Evolutionary conservation across 2,888 invertebrate genomes (phyloP), one percentile per base, ranked within the genome.

Genomic region (Cabera pusaria): DNA sequence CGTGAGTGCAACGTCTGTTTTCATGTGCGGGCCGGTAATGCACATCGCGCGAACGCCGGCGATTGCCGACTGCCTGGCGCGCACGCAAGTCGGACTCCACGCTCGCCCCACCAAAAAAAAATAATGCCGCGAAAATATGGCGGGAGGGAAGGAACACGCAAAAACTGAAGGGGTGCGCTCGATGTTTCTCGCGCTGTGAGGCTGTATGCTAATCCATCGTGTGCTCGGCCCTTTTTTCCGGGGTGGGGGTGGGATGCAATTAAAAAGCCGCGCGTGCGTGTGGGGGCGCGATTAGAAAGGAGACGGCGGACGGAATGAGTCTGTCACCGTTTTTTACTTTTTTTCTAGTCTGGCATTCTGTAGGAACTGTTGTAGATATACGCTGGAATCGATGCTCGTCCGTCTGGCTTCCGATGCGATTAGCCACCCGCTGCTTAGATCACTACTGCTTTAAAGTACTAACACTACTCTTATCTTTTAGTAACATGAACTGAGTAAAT

Each of bases 191-290:
- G 66, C 67, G 60, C 63, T 42, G 33, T 67, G 84, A 83, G 82
- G 83, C 82, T 86, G 81, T 86, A 87, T 88, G 87, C 87, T 88
- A 88, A 88, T 88, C 86, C 85, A 76, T 83, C 83, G 81, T 42
- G 31, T 25, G 35, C 41, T 41, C 41, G 41, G 41, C 83, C 84
- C 83, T 85, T 84, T 86, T 84, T 82, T 81, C 84, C 82, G 83
- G 80, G 68, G 70, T 64, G 70, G 72, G 72, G 60, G 67, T 77
- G 85, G 85, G 85, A 80, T 82, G 86, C 87, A 87, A 88, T 87
- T 88, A 87, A 86, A 84, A 86, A 84, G 68, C 81, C 86, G 87
- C 87, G 87, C 87, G 86, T 85, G 87, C 86, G 87, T 74, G 75
- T 82, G 85, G 83, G 83, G 77, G 73, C 69, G 79, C 86, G 87